phyloP scores from a whole-genome alignment of 2,113 vertebrate genomes.

The Donacobius atricapilla region DNA sequence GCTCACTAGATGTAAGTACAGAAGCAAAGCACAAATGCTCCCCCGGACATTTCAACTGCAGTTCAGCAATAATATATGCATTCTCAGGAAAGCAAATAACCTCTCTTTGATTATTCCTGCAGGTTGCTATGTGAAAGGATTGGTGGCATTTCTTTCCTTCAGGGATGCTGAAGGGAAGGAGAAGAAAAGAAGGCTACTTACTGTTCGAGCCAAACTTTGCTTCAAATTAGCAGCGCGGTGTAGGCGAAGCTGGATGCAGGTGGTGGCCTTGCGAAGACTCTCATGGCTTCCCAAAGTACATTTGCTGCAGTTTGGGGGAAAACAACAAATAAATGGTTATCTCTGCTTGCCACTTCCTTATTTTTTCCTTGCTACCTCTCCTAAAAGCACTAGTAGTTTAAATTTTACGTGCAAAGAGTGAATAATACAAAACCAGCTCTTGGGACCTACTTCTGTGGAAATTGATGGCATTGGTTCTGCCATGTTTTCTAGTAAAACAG shows the following conservation, averaged over 20 bases:
- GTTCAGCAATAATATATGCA: neutral
- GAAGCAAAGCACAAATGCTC: neutral
- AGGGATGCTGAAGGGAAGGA: neutral
- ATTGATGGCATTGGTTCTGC: neutral
- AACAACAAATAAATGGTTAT: neutral
- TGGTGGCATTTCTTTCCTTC: neutral
- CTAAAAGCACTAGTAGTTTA: neutral
- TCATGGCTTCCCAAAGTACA: constrained; percentile 63
- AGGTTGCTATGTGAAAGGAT: neutral
- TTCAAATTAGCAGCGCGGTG: neutral
- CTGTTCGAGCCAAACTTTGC: constrained; percentile 57
- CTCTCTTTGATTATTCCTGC: neutral
- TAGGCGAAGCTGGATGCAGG: constrained; percentile 55
- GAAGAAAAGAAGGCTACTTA: neutral
- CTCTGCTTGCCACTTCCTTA: neutral
- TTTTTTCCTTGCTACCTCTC: neutral
- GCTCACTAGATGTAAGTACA: neutral
- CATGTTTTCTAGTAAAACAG: neutral
- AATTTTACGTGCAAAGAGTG: neutral
- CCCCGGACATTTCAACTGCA: neutral
- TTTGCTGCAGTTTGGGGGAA: neutral
- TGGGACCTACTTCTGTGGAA: neutral
- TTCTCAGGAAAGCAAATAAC: neutral
- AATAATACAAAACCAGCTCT: neutral
- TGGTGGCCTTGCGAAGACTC: constrained; percentile 57